A percentile compares a stretch with the other conserved stretches of the same genome.
phyloP scores from a whole-genome alignment of 2,797 vertebrate species.

The Brotula barbata region DNA sequence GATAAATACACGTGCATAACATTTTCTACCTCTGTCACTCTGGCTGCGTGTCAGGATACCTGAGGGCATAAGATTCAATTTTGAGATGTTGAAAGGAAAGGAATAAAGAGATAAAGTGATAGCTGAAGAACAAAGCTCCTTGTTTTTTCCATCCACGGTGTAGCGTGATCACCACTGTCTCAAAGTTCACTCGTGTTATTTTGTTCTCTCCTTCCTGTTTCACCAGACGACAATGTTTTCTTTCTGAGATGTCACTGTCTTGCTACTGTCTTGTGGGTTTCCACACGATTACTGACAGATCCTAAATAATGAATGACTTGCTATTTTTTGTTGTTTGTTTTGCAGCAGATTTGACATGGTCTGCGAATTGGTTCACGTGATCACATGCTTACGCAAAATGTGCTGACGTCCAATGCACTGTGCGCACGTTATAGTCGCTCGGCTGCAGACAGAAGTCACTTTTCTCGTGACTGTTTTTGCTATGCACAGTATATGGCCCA shows the following conservation, averaged over 20 bases:
- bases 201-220: constrained; percentile 42
- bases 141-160: constrained; percentile 31
- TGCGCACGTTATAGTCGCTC: too few relatives aligned
- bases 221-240: constrained; percentile 1
- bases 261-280: background rate
- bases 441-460: too few relatives aligned
- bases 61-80: too few relatives aligned
- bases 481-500: too few relatives aligned
- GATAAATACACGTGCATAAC: too few relatives aligned
- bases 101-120: background rate
- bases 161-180: constrained; percentile 4
- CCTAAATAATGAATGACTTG: background rate
- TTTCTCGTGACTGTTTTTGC: too few relatives aligned
- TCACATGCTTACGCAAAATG: too few relatives aligned
- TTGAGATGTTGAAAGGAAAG: background rate
- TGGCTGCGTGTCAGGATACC: too few relatives aligned
- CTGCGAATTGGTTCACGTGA: background rate
- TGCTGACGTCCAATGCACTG: too few relatives aligned
- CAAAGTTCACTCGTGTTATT: constrained; percentile 2
- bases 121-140: constrained; percentile 12
- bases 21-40: too few relatives aligned
- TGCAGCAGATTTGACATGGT: background rate
- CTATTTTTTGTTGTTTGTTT: background rate
- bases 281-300: too few relatives aligned
- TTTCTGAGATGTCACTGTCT: constrained; percentile 40